These are phyloP conservation scores for Drosophila insularis DNA, from an alignment of 1,140 invertebrate species.

Conservation along the genomic window DNA sequence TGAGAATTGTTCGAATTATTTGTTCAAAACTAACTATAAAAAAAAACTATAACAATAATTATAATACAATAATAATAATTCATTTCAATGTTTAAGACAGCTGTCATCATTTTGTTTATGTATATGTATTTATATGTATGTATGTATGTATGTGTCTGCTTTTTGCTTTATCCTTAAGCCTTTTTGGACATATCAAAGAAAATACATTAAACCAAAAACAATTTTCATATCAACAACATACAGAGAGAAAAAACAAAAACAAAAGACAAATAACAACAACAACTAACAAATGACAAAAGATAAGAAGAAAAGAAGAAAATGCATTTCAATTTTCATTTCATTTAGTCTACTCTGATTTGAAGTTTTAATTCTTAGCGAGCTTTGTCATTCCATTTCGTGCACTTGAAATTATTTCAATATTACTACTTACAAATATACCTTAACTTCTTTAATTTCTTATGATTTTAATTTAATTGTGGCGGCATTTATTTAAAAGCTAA, in stretches of 20 bases:
- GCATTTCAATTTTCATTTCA: neutral
- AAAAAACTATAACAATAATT: neutral
- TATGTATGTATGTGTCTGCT: neutral
- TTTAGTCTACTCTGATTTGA: too few species aligned
- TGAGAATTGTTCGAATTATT: neutral
- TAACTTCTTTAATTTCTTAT: too few species aligned
- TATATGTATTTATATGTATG: too few species aligned
- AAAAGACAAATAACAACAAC: neutral
- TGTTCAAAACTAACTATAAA: neutral
- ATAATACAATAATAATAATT: constrained; percentile 9
- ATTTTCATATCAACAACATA: constrained; percentile 5
- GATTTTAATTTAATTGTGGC: too few species aligned
- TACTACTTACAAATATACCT: too few species aligned
- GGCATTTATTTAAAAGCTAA: too few species aligned
- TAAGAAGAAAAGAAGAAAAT: neutral
- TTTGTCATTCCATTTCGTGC: too few species aligned
- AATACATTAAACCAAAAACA: neutral
- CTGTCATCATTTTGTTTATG: neutral
- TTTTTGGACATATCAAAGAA: constrained; percentile 10
- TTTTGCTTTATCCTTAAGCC: constrained; percentile 9
- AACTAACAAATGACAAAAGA: neutral
- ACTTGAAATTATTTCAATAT: too few species aligned
- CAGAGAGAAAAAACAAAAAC: neutral
- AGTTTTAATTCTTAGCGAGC: too few species aligned
- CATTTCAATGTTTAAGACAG: constrained; percentile 7